Evolutionary conservation across 2,113 vertebrate species (phyloP), one percentile per base, ranked within the genome.

Genomic region (Cynocephalus volans): DNA sequence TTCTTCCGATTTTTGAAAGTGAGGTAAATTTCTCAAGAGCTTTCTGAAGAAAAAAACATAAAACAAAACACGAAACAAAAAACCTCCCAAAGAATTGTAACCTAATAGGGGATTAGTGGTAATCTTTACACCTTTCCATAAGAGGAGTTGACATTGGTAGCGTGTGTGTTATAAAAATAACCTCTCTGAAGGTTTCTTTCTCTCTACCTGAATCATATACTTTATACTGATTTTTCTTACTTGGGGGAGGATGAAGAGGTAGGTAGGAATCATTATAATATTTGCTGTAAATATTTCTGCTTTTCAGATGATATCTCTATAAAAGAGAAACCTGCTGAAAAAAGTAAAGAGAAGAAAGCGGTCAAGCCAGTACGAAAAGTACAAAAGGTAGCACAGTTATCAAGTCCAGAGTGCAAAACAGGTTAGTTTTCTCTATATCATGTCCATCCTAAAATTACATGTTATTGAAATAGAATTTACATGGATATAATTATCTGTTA

Each of bases 311-410:
- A 97, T 96, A 92, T 79, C 76, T 80, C 96, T 95, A 87, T 95
- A 96, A 99, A 98, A 98, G 98, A 98, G 82, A 99, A 98, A 93
- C 93, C 98, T 62, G 18, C 52, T 97, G 99, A 99, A 92, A 97
- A 97, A 97, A 98, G 93, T 86, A 99, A 98, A 97, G 99, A 99
- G 97, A 99, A 98, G 98, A 99, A 98, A 98, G 70, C 98, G 41
- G 95, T 98, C 36, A 99, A 99, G 96, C 99, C 99, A 79, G 98
- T 99, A 58, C 98, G 99, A 97, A 99, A 99, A 98, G 98, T 99
- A 77, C 99, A 99, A 92, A 99, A 99, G 97, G 97, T 99, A 92
- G 87, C 98, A 33, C 98, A 98, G 3, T 95, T 98, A 58, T 97
- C 99, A 92, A 99, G 98, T 94, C 98, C 98, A 48, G 99, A 99